Percentiles rank a stretch among this genome's conserved stretches.
Evolutionary conservation across 2,797 vertebrate species (phyloP).

Genomic region (Nyctibius grandis): DNA sequence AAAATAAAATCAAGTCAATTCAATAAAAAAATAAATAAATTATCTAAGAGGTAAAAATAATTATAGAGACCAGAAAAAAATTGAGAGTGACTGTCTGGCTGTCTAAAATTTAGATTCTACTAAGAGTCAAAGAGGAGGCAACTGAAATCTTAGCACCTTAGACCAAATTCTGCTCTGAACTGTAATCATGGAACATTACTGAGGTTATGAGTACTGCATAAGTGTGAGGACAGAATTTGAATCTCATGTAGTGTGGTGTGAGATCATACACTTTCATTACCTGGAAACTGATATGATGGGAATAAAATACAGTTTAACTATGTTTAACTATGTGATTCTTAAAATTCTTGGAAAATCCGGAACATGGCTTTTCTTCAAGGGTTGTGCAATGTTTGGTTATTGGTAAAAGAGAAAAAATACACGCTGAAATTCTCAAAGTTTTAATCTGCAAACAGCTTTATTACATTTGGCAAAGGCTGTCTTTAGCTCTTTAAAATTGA

Average conservation of each 20-base stretch:
- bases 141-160: background rate
- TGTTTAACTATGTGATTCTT: background rate
- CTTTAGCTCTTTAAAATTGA: background rate
- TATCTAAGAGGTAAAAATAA: background rate
- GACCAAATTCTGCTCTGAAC: background rate
- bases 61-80: background rate
- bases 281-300: background rate
- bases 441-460: background rate
- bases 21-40: background rate
- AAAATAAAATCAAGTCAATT: background rate
- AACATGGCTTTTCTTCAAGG: background rate
- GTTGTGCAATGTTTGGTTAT: background rate
- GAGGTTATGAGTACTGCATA: background rate
- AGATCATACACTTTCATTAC: background rate
- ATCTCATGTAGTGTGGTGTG: background rate
- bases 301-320: background rate
- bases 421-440: background rate
- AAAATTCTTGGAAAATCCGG: slow-evolving; percentile 8
- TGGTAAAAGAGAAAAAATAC: background rate
- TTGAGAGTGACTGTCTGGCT: background rate
- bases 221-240: background rate
- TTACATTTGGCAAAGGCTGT: background rate
- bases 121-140: background rate
- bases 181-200: background rate
- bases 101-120: background rate